These are phyloP conservation scores for Phocides pigmalion DNA, from an alignment of 1,140 invertebrate species.

Conservation along the genomic window DNA sequence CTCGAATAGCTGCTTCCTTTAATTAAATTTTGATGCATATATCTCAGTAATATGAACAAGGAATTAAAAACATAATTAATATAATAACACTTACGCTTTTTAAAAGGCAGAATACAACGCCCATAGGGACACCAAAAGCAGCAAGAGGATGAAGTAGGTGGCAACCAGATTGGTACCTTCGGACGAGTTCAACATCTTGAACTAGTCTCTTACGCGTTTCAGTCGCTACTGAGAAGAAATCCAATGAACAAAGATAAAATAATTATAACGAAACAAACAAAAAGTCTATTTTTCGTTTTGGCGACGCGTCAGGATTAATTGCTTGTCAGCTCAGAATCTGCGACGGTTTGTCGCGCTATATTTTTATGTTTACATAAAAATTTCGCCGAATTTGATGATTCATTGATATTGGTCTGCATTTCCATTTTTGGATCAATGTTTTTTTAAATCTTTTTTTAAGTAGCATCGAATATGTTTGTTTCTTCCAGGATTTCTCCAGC, in stretches of 20 bases:
- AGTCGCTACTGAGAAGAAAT: constrained; percentile 46
- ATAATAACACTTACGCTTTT: constrained; percentile 49
- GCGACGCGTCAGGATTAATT: constrained; percentile 65
- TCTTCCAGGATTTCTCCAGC: constrained; percentile 50
- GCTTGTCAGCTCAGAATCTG: constrained; percentile 49
- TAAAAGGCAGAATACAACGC: constrained; percentile 73
- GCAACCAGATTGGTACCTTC: constrained; percentile 69
- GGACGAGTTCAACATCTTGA: constrained; percentile 58
- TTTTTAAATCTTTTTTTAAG: background rate
- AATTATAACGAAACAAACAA: constrained; percentile 51
- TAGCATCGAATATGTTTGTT: background rate
- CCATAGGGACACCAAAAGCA: constrained; percentile 69
- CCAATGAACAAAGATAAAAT: constrained; percentile 44
- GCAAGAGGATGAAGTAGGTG: constrained; percentile 69
- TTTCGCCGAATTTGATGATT: constrained; percentile 37
- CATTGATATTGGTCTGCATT: constrained; percentile 18
- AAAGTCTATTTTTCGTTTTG: constrained; percentile 65
- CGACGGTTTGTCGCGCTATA: constrained; percentile 36
- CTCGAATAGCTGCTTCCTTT: background rate
- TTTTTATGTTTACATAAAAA: constrained; percentile 37
- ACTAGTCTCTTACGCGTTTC: constrained; percentile 43
- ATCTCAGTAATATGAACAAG: background rate
- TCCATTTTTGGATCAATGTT: constrained; percentile 11
- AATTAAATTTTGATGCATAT: background rate
- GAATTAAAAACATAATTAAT: background rate